Conservation (phyloP, 1,140 invertebrate genomes). For the Lineus longissimus region DNA sequence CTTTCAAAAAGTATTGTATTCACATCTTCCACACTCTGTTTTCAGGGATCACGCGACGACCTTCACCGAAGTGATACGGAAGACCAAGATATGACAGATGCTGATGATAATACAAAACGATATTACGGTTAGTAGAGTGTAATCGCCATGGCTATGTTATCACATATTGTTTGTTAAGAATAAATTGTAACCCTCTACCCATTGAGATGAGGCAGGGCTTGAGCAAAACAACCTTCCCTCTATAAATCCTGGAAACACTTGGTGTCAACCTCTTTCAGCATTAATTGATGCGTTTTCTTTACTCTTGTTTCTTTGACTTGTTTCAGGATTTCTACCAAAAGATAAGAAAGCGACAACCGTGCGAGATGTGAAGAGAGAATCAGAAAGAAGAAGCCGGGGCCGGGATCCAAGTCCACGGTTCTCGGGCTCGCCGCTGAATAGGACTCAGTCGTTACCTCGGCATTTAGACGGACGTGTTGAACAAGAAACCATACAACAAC, state of each 20-base stretch:
- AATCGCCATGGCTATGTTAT: too few relatives aligned
- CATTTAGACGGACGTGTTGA: too few relatives aligned
- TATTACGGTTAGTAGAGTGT: constrained; percentile 58
- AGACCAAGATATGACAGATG: constrained; percentile 56
- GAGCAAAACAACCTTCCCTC: background rate
- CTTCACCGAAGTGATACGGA: background rate
- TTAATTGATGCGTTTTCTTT: background rate
- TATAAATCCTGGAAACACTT: background rate
- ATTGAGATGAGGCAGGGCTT: background rate
- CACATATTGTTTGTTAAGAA: constrained; percentile 6
- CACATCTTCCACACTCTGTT: too few relatives aligned
- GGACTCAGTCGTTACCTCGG: too few relatives aligned
- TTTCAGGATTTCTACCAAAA: constrained; percentile 68
- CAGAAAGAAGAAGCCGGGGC: constrained; percentile 71
- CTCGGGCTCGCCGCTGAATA: too few relatives aligned
- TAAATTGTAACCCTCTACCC: background rate
- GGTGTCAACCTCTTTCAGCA: background rate
- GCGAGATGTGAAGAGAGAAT: constrained; percentile 86
- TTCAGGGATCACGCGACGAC: background rate
- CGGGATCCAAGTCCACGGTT: background rate
- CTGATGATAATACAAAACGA: constrained; percentile 61
- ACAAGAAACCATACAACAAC: too few relatives aligned
- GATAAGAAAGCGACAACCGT: constrained; percentile 83
- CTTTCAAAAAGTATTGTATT: too few relatives aligned
- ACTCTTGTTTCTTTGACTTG: constrained; percentile 18